Evolutionary conservation across 2,888 invertebrate species (phyloP).

Genomic region (Lobophora halterata): DNA sequence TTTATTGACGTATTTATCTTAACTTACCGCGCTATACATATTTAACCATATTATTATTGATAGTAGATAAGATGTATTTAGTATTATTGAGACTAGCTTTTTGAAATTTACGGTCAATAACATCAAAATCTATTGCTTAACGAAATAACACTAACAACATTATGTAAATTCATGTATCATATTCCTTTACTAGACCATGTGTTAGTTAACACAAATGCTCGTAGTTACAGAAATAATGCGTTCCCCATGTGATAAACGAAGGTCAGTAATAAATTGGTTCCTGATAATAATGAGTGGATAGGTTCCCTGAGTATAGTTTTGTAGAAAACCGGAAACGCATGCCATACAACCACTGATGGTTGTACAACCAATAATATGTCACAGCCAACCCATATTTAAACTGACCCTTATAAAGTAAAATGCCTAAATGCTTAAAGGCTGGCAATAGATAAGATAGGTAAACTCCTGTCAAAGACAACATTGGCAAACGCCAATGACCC

Average conservation of each 20-base stretch:
- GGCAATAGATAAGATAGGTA: too few relatives aligned
- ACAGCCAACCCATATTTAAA: too few relatives aligned
- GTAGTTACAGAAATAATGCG: conserved; percentile 1
- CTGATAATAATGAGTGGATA: conserved; percentile 1
- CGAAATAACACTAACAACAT: conserved; percentile 9
- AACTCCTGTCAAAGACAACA: too few relatives aligned
- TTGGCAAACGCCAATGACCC: not conserved
- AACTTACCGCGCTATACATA: conserved; percentile 6
- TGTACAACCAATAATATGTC: too few relatives aligned
- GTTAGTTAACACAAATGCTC: not conserved
- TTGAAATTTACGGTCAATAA: conserved; percentile 57
- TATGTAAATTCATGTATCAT: conserved; percentile 43
- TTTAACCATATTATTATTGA: not conserved
- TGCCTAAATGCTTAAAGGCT: too few relatives aligned
- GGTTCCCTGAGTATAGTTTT: not conserved
- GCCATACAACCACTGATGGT: not conserved
- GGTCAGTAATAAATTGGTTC: not conserved
- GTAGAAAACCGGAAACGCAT: conserved; percentile 1
- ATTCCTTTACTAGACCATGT: conserved; percentile 70
- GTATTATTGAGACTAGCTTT: conserved; percentile 76
- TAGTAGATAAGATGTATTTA: conserved; percentile 5
- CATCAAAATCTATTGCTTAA: conserved; percentile 21
- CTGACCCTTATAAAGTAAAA: too few relatives aligned
- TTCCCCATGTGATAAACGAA: conserved; percentile 8
- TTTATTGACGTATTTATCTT: conserved; percentile 12